These are phyloP conservation scores for Tuberolachnus salignus DNA, from an alignment of 2,888 invertebrate genomes.

Conservation along the genomic window DNA sequence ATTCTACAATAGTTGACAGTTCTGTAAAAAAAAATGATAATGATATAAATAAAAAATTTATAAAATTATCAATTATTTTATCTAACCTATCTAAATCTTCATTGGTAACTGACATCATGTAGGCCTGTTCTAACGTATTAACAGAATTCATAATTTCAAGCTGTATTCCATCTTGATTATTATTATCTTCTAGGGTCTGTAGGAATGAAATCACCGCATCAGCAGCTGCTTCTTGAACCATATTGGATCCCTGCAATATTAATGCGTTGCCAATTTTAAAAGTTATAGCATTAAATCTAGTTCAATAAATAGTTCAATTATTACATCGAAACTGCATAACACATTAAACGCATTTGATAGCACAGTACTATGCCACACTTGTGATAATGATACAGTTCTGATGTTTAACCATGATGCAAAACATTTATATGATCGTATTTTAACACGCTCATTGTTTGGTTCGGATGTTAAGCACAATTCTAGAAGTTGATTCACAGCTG, in stretches of 20 bases:
- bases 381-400: conserved; percentile 40
- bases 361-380: conserved; percentile 53
- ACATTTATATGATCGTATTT: conserved; percentile 56
- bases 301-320: not conserved
- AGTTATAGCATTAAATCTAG: not conserved
- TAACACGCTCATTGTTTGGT: conserved; percentile 35
- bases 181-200: conserved; percentile 79
- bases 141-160: conserved; percentile 78
- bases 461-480: conserved; percentile 46
- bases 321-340: conserved; percentile 48
- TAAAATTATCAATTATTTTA: not conserved
- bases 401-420: conserved; percentile 57
- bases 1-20: conserved; percentile 91
- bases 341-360: conserved; percentile 56
- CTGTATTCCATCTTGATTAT: conserved; percentile 62
- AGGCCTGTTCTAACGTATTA: conserved; percentile 79
- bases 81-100: conserved; percentile 86
- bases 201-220: conserved; percentile 88
- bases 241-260: conserved; percentile 25
- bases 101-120: conserved; percentile 87
- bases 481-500: conserved; percentile 58
- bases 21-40: conserved; percentile 62
- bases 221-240: conserved; percentile 86
- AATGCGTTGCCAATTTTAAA: not conserved
- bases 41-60: not conserved